Evolutionary conservation across 2,888 invertebrate genomes (phyloP), one percentile per base, ranked within the genome.

Genomic region (Neoscelio sp.): DNA sequence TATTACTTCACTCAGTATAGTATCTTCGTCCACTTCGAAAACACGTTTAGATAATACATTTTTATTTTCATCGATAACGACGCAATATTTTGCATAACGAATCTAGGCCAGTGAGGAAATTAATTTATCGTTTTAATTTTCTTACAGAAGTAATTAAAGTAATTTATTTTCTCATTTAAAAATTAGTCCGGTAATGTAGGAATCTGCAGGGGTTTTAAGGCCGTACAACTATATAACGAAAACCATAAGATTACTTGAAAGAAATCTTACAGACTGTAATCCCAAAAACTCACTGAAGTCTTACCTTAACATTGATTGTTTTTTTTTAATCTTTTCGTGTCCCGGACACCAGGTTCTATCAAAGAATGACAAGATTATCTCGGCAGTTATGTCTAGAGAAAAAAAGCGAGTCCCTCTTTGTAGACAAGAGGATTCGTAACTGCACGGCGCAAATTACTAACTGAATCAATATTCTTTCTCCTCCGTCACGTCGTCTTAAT

Each of bases 321-420:
- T n/a, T n/a, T n/a, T n/a, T n/a, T n/a, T n/a, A n/a, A 75, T 54
- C 38, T 65, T 44, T 64, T 67, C 38, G 23, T 44, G 23, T 20
- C 33, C 54, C 35, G 46, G n/a, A 10, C 15, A 20, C 28, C 40
- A 56, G 48, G 42, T 33, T 30, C 42, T 42, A 52, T 64, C 64
- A 48, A 58, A 58, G n/a, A 54, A 44, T 65, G 56, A 56, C 68
- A 58, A 70, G 70, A 65, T 76, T 70, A 76, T 64, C 77, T 64
- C 70, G 68, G 73, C 68, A 74, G 64, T 70, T 60, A 64, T 56
- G 28, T 68, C 35, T 33, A 52, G 48, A 73, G 48, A 74, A 64
- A 60, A 54, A 64, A 81, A 68, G 65, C 65, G 81, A 80, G 70
- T 73, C 54, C 50, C 46, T 82, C 80, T 86, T 40, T 30, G 10